Evolutionary conservation across 1,140 invertebrate species (phyloP), one percentile per base, ranked within the genome.

Genomic region (Orussus abietinus): DNA sequence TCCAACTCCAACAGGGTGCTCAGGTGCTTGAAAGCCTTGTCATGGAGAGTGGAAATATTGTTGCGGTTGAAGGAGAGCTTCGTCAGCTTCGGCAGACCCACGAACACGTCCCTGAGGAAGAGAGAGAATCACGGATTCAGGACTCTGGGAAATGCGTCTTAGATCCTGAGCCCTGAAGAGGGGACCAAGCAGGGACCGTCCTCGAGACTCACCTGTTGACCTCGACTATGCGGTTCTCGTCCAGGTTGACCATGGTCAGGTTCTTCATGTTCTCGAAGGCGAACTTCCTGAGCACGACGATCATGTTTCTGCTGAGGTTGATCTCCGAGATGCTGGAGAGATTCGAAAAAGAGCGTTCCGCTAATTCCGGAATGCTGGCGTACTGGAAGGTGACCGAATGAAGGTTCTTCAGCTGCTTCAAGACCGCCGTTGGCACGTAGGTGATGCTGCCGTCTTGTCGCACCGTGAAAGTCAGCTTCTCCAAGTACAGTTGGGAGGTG

Each of bases 221-320:
- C 59, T 85, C 84, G 2, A 75, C 64, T 29, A 90, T 82, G 47
- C 74, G 74, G 62, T 90, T 90, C 33, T 84, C 80, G 42, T 83
- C 80, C 39, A 90, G 66, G 61, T 79, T 81, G 37, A 89, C 74
- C 3, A 77, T 69, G 5, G 77, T 77, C 29, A 90, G 63, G 42
- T 80, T 80, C 0, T 75, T 75, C 45, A 88, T 74, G 49, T 83
- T 77, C 12, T 80, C 76, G 52, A 92, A 85, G 0, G 86, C 76
- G 51, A 82, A 77, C 49, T 77, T 76, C 38, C 76, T 75, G 30
- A 90, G 57, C 0, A 56, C 71, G 40, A 77, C 69, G 7, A 91
- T 85, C 45, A 77, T 74, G 64, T 88, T 88, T 29, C 79, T 76
- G 1, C 76, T 77, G 18, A 90, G 59, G 4, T 76, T 76, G 38